A percentile compares a stretch with the other conserved stretches of the same genome.
Conservation (phyloP, 2,113 vertebrate species). For the Capreolus pygargus region DNA sequence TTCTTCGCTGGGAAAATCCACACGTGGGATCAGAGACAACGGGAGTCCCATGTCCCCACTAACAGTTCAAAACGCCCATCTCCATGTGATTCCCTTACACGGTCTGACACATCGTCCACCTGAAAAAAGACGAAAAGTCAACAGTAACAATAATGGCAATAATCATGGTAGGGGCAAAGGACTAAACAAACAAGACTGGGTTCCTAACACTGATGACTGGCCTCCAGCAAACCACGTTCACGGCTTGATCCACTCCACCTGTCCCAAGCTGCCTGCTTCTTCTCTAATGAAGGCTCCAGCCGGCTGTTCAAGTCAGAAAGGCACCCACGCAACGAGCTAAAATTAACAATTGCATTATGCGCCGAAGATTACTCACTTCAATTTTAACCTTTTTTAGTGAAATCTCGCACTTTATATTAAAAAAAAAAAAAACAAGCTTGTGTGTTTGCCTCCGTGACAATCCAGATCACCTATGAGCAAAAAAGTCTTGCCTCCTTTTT, state of each 20-base stretch:
- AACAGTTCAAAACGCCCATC: constrained; percentile 78
- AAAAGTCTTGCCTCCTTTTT: constrained; percentile 46
- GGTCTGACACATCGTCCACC: constrained; percentile 78
- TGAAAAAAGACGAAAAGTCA: constrained; percentile 79
- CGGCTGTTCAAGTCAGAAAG: constrained; percentile 87
- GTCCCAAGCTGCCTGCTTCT: constrained; percentile 84
- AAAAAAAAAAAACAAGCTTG: constrained; percentile 73
- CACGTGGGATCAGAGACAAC: constrained; percentile 78
- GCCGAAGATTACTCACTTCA: constrained; percentile 88
- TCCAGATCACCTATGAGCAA: constrained; percentile 63
- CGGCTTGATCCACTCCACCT: constrained; percentile 85
- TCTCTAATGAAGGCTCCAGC: constrained; percentile 87
- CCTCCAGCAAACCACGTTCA: constrained; percentile 82
- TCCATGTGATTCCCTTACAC: constrained; percentile 77
- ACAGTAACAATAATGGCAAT: not conserved
- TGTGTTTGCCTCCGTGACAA: constrained; percentile 79
- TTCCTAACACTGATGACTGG: constrained; percentile 82
- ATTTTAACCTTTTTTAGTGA: constrained; percentile 89
- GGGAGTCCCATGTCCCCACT: constrained; percentile 87
- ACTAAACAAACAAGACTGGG: constrained; percentile 66
- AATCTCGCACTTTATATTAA: constrained; percentile 82
- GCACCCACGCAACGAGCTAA: constrained; percentile 89
- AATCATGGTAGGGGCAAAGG: constrained; percentile 58
- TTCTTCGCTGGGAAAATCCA: constrained; percentile 80
- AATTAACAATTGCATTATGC: constrained; percentile 90